Evolutionary conservation across 2,113 vertebrate genomes (phyloP).

Genomic region (Psilopsiagon aymara): DNA sequence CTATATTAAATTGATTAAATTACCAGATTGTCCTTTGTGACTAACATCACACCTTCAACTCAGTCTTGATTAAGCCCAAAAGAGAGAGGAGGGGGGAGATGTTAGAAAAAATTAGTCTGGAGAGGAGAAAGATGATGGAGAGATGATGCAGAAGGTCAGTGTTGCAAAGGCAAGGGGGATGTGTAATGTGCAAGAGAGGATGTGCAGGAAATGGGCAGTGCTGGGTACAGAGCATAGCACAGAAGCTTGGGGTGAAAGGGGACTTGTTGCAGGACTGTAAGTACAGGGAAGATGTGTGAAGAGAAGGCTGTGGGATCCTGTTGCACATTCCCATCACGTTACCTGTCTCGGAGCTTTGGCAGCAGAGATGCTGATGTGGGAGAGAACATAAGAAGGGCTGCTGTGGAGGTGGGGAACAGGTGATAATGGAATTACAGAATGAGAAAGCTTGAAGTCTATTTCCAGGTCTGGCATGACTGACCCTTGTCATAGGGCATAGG

Average conservation of each 20-base stretch:
- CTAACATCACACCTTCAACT: background rate
- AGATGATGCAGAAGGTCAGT: background rate
- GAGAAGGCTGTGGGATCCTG: background rate
- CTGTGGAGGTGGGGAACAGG: background rate
- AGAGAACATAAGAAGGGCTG: background rate
- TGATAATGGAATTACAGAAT: slow-evolving; percentile 21
- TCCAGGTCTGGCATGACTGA: slow-evolving; percentile 17
- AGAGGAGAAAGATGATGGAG: background rate
- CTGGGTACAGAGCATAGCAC: background rate
- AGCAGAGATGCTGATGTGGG: background rate
- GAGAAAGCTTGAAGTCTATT: slow-evolving; percentile 33
- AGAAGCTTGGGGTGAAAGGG: background rate
- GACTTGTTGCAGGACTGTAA: background rate
- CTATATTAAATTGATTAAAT: background rate
- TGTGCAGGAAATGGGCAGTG: background rate
- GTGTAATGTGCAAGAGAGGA: background rate
- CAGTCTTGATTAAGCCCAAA: background rate
- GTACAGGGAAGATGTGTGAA: background rate
- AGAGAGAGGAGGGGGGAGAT: background rate
- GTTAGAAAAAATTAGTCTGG: background rate
- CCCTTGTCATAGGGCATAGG: background rate
- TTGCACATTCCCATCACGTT: fast-evolving
- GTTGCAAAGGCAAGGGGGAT: background rate
- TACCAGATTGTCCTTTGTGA: background rate
- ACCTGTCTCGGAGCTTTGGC: background rate